Percentiles rank a stretch among this genome's conserved stretches.
Evolutionary conservation across 2,888 invertebrate species (phyloP).

Genomic region (Druceiella hillmani): DNA sequence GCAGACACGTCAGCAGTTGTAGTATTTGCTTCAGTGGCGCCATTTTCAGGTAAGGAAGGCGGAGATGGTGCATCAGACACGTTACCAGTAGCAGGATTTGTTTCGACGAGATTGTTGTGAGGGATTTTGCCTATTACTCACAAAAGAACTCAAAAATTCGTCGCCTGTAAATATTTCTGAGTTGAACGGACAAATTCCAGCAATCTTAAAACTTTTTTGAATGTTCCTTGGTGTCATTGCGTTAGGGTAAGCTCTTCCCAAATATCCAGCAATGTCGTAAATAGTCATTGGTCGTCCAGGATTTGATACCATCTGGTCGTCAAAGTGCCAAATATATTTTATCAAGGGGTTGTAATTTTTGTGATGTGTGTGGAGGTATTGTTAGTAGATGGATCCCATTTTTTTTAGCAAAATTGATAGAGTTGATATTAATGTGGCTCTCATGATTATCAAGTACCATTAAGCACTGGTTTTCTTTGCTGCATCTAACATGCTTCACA

Average conservation of each 20-base stretch:
- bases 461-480: slow-evolving; percentile 9
- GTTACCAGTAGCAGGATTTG: too few species aligned
- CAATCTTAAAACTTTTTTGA: background rate
- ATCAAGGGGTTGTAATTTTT: background rate
- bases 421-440: background rate
- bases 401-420: background rate
- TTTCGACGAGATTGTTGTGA: too few species aligned
- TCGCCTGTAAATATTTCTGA: background rate
- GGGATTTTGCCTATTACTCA: background rate
- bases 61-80: too few species aligned
- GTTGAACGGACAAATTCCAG: background rate
- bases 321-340: background rate
- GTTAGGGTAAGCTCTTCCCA: background rate
- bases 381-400: background rate
- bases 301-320: background rate
- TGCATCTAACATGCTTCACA: slow-evolving; percentile 8
- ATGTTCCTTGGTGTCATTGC: background rate
- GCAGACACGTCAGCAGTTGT: too few species aligned
- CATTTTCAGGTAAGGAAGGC: too few species aligned
- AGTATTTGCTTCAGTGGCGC: too few species aligned
- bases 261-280: background rate
- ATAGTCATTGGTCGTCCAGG: background rate
- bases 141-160: background rate
- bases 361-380: background rate
- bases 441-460: slow-evolving; percentile 5